Conservation (phyloP, 1,140 invertebrate genomes). For the Camponotus pennsylvanicus region DNA sequence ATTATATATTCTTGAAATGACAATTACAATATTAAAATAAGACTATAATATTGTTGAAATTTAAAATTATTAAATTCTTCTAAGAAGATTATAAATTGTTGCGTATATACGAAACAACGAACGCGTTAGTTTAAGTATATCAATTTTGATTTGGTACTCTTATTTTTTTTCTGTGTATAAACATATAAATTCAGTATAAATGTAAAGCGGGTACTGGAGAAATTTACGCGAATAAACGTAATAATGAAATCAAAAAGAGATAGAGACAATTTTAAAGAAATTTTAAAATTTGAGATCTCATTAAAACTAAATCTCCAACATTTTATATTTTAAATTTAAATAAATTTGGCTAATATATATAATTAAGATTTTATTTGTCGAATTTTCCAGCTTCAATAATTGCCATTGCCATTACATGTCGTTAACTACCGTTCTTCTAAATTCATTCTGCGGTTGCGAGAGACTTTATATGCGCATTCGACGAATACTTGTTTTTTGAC, state of each 20-base stretch:
- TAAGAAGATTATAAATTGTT: too few relatives aligned
- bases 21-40: too few relatives aligned
- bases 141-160: too few relatives aligned
- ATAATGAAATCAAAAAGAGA: background rate
- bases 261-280: background rate
- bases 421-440: background rate
- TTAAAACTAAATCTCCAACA: background rate
- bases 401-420: background rate
- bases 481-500: constrained; percentile 45
- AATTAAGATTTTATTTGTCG: background rate
- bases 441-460: constrained; percentile 12
- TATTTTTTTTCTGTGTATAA: too few relatives aligned
- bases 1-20: too few relatives aligned
- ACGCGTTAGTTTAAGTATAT: too few relatives aligned
- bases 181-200: background rate
- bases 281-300: background rate
- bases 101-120: too few relatives aligned
- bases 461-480: constrained; percentile 6
- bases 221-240: background rate
- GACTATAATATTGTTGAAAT: too few relatives aligned
- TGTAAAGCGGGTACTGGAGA: background rate
- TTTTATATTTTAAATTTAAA: background rate
- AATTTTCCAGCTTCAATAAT: background rate
- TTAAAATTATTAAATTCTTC: too few relatives aligned
- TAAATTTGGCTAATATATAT: background rate